Evolutionary conservation across 2,797 vertebrate genomes (phyloP), one percentile per base, ranked within the genome.

Genomic region (Crax fasciolata): DNA sequence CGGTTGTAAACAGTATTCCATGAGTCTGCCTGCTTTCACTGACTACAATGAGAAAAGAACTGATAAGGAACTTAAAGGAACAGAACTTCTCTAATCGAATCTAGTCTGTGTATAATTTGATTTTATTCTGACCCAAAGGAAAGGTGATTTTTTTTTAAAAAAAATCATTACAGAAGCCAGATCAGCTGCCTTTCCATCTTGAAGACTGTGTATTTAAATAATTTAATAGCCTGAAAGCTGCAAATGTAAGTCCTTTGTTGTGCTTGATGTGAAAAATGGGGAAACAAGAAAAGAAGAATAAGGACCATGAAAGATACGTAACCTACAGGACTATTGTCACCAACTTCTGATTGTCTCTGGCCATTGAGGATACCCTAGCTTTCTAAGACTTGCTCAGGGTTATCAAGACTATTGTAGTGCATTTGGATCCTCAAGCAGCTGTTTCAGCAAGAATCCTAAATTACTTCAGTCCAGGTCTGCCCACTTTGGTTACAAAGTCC

Each of bases 261-360:
- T 97, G 97, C 78, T 89, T 82, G 70, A 84, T 71, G 61, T 96
- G 97, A 98, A 97, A 97, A 90, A 87, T 63, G 38, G 65, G 32
- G 35, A 96, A n/a, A 59, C 23, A 87, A 49, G 65, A 25, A 89
- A 66, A 92, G 82, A 17, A 73, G 20, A 51, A 84, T 10, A 7
- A 59, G 72, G 24, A 73, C 66, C 30, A 3, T 67, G 38, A 49
- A 74, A 78, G 38, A 52, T 85, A 17, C 19, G 4, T 55, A 73
- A 32, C 61, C 55, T 62, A 57, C 24, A 57, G 70, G 32, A 25
- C 46, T 49, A 17, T 3, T 55, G 52, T 73, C 57, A 87, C 68
- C 41, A 88, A 2, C 7, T 62, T 94, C 49, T 88, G 59, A 63
- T n/a, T 17, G 74, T 81, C 55, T 21, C 41, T 46, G 62, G 28